phyloP scores from a whole-genome alignment of 2,888 invertebrate genomes.

The Cheilosia pagana region DNA sequence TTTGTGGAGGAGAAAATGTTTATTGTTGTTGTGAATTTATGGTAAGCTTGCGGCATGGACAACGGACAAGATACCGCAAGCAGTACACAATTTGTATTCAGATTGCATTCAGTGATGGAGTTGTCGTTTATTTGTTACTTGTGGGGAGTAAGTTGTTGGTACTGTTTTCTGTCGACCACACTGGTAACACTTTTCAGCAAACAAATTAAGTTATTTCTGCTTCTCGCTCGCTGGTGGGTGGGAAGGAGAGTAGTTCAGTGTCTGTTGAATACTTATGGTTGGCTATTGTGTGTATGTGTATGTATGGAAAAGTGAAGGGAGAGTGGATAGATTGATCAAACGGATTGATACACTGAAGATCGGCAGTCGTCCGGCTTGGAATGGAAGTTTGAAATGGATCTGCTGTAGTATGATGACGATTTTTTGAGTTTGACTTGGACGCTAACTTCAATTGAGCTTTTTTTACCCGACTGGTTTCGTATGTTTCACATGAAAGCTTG shows the following conservation, averaged over 20 bases:
- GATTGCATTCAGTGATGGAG: slow-evolving; percentile 46
- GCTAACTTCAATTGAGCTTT: slow-evolving; percentile 4
- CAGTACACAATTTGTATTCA: slow-evolving; percentile 61
- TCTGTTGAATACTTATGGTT: not conserved
- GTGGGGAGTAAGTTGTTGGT: not conserved
- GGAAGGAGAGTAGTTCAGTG: not conserved
- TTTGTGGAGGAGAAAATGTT: slow-evolving; percentile 49
- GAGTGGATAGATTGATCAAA: slow-evolving; percentile 8
- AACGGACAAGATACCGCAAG: slow-evolving; percentile 64
- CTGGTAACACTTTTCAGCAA: slow-evolving; percentile 24
- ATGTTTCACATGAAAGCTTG: not conserved
- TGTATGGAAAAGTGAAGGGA: slow-evolving; percentile 60
- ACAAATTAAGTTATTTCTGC: slow-evolving; percentile 4
- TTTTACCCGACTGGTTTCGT: too few relatives aligned
- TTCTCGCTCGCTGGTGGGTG: not conserved
- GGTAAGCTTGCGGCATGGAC: slow-evolving; percentile 50
- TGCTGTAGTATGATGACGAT: not conserved
- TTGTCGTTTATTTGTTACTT: slow-evolving; percentile 12
- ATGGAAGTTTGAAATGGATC: slow-evolving; percentile 18
- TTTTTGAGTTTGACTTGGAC: not conserved
- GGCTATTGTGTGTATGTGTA: not conserved
- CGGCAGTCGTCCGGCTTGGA: not conserved
- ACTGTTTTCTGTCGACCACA: not conserved
- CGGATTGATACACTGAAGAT: slow-evolving; percentile 5
- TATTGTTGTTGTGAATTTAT: slow-evolving; percentile 56